Evolutionary conservation across 2,888 invertebrate species (phyloP).

Genomic region (Hirudinaria manillensis): DNA sequence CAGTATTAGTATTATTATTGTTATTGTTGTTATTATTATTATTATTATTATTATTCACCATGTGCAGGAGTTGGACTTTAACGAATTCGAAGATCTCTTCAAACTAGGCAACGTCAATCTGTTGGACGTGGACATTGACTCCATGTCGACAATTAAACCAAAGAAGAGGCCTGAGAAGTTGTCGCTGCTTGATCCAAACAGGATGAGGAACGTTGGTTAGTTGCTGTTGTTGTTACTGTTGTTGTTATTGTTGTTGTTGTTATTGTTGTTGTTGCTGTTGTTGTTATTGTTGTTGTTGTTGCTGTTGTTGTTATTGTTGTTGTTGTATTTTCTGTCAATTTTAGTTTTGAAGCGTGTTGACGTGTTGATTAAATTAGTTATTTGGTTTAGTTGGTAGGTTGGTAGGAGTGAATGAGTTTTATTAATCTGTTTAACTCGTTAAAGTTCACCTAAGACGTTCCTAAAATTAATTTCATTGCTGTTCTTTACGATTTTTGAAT

Average conservation of each 20-base stretch:
- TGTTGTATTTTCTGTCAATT: too few species aligned
- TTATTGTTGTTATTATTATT: too few species aligned
- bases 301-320: too few species aligned
- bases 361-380: too few species aligned
- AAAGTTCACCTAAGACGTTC: too few species aligned
- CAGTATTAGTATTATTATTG: too few species aligned
- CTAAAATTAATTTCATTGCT: too few species aligned
- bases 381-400: too few species aligned
- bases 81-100: slow-evolving; percentile 91
- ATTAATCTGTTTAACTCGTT: too few species aligned
- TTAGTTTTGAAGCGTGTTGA: too few species aligned
- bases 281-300: neutral
- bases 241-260: neutral
- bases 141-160: slow-evolving; percentile 72
- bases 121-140: slow-evolving; percentile 64
- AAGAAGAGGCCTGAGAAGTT: slow-evolving; percentile 84
- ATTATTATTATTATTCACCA: slow-evolving; percentile 14
- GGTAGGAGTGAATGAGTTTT: too few species aligned
- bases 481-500: too few species aligned
- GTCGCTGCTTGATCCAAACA: slow-evolving; percentile 85
- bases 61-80: slow-evolving; percentile 74
- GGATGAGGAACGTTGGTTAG: slow-evolving; percentile 65
- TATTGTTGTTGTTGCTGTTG: neutral
- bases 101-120: slow-evolving; percentile 63
- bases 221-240: neutral